These are phyloP conservation scores for Leptinotarsa juncta DNA, from an alignment of 2,888 invertebrate species.

Conservation along the genomic window DNA sequence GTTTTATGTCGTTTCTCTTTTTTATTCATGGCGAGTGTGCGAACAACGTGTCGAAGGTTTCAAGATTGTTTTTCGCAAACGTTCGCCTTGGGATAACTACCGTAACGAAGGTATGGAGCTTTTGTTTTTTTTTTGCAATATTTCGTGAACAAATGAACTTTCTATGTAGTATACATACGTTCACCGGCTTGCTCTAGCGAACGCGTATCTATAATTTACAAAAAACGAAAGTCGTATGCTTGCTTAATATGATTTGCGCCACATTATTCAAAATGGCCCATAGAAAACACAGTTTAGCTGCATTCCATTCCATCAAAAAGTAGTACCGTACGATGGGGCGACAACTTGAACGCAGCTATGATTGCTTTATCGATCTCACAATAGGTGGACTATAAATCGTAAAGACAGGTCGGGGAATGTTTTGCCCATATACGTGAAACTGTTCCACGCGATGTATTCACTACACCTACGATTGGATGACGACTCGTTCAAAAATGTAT, in stretches of 20 bases:
- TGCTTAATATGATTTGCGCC: background rate
- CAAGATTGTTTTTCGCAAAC: background rate
- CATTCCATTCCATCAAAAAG: no score
- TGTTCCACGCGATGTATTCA: no score
- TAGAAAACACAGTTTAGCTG: no score
- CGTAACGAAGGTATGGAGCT: background rate
- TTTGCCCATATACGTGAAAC: no score
- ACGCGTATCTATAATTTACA: slow-evolving; percentile 1
- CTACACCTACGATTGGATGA: no score
- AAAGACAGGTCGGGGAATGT: no score
- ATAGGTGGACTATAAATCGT: no score
- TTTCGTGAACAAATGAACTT: slow-evolving; percentile 21
- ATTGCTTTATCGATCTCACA: no score
- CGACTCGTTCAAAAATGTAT: no score
- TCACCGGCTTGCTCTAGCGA: background rate
- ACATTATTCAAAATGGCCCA: no score
- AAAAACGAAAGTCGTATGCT: background rate
- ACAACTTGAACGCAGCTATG: no score
- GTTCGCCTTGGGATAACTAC: background rate
- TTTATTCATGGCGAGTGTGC: background rate
- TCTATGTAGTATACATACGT: background rate
- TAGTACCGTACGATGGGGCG: no score
- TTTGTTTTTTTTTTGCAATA: slow-evolving; percentile 13
- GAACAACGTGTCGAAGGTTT: slow-evolving; percentile 5
- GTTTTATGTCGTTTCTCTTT: background rate